phyloP scores from a whole-genome alignment of 2,888 invertebrate genomes.

The Vandiemenella viatica region DNA sequence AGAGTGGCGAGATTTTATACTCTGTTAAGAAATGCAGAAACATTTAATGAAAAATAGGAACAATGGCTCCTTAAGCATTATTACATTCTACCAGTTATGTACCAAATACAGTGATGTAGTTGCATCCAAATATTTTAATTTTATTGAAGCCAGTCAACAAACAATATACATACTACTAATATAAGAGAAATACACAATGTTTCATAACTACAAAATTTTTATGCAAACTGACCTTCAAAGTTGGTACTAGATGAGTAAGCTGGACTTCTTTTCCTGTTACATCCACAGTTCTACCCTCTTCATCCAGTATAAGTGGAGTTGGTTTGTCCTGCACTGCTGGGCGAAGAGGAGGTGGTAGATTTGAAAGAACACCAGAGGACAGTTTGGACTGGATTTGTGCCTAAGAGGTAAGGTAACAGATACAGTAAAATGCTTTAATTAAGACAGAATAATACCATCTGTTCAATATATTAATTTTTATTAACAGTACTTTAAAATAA shows the following conservation, averaged over 20 bases:
- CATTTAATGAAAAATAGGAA: too few species aligned
- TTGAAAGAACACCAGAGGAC: slow-evolving; percentile 43
- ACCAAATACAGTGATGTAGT: neutral
- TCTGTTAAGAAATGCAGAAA: too few species aligned
- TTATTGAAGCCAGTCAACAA: neutral
- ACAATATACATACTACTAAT: neutral
- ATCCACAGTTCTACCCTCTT: slow-evolving; percentile 86
- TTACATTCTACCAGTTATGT: neutral
- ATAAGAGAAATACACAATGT: too few species aligned
- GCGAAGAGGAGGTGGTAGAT: slow-evolving; percentile 24
- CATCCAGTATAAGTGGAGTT: slow-evolving; percentile 81
- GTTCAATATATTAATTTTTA: neutral
- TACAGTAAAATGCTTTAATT: too few species aligned
- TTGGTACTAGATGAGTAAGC: slow-evolving; percentile 79
- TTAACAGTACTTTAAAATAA: neutral
- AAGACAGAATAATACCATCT: neutral
- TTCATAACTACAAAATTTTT: too few species aligned
- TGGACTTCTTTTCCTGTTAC: slow-evolving; percentile 72
- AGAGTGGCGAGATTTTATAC: too few species aligned
- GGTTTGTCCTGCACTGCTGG: slow-evolving; percentile 40
- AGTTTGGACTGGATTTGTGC: slow-evolving; percentile 82
- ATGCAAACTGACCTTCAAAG: slow-evolving; percentile 74
- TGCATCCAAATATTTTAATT: too few species aligned
- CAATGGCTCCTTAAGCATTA: too few species aligned
- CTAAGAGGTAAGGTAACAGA: slow-evolving; percentile 21